Evolutionary conservation across 2,113 vertebrate genomes (phyloP), one percentile per base, ranked within the genome.

Genomic region (Nerophis lumbriciformis): DNA sequence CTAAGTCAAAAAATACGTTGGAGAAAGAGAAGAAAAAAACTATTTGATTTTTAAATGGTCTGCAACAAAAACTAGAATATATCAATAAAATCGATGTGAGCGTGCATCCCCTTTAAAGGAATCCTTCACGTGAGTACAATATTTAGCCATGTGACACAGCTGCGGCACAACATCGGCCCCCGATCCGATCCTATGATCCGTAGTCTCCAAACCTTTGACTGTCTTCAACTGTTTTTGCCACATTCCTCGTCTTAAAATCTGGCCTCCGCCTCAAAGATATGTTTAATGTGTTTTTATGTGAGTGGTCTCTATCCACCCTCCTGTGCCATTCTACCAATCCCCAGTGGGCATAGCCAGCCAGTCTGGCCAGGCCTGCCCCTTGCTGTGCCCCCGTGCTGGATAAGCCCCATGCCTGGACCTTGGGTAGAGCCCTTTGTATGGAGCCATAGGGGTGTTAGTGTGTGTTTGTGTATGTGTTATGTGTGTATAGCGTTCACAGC

Each of bases 281-380:
- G 58, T 73, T 63, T 16, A 28, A 28, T 28, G 70, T 51, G 62
- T 19, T 36, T 57, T 58, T 69, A 12, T 45, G 16, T 58, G 19
- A 53, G 45, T 63, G 73, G 66, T 59, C 45, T 71, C 73, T 8
- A 69, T 61, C 66, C 77, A 63, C 79, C 78, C 61, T 71, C 74
- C 66, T 35, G 50, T 82, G 73, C 81, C 78, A 75, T 83, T 87
- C 86, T 80, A 83, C 74, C 82, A 73, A 79, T 78, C 78, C 83
- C 83, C 68, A 73, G 81, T 77, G 83, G 87, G 81, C 82, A 86
- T 84, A 85, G 79, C 53, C 83, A 75, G 83, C 72, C 85, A 84
- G 85, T 89, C 88, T 89, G 86, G 83, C 82, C 83, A 71, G 72
- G 66, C 53, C 66, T 63, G 73, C 73, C 83, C 79, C 82, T 84